Evolutionary conservation across 1,140 invertebrate genomes (phyloP).

Genomic region (Drosophila hydei): DNA sequence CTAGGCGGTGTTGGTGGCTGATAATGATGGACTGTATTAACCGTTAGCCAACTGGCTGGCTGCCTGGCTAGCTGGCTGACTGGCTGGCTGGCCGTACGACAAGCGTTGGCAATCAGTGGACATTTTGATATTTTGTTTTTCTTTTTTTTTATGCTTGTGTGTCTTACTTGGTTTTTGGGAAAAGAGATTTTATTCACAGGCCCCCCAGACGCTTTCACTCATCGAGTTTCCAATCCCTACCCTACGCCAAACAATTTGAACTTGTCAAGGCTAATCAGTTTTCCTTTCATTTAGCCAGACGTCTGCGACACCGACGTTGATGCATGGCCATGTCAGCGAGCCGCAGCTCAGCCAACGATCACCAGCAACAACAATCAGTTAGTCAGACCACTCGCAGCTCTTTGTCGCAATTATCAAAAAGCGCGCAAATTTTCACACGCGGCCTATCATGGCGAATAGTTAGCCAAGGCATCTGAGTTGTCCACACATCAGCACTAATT

Average conservation of each 20-base stretch:
- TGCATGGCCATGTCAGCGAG: slow-evolving; percentile 63
- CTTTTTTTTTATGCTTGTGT: slow-evolving; percentile 38
- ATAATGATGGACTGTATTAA: slow-evolving; percentile 83
- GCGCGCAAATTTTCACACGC: slow-evolving; percentile 79
- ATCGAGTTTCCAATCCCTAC: slow-evolving; percentile 33
- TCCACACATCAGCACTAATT: slow-evolving; percentile 74
- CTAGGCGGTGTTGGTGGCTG: slow-evolving; percentile 50
- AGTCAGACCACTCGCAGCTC: slow-evolving; percentile 2
- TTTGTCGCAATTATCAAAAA: slow-evolving; percentile 76
- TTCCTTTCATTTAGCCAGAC: slow-evolving; percentile 77
- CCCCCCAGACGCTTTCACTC: slow-evolving; percentile 68
- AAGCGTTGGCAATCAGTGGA: slow-evolving; percentile 79
- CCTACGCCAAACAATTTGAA: slow-evolving; percentile 74
- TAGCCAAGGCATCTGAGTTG: slow-evolving; percentile 41
- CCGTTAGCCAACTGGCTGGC: slow-evolving; percentile 63
- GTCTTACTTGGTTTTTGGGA: slow-evolving; percentile 23
- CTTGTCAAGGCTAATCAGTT: slow-evolving; percentile 80
- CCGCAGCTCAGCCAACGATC: slow-evolving; percentile 1
- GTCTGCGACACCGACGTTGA: slow-evolving; percentile 67
- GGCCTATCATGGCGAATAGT: slow-evolving; percentile 36
- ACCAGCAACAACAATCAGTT: slow-evolving; percentile 14
- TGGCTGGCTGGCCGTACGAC: slow-evolving; percentile 50
- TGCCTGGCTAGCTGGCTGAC: slow-evolving; percentile 32
- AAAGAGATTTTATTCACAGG: slow-evolving; percentile 41
- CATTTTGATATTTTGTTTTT: slow-evolving; percentile 67